Evolutionary conservation across 2,888 invertebrate genomes (phyloP), one percentile per base, ranked within the genome.

Genomic region (Ryuthela nishihirai): DNA sequence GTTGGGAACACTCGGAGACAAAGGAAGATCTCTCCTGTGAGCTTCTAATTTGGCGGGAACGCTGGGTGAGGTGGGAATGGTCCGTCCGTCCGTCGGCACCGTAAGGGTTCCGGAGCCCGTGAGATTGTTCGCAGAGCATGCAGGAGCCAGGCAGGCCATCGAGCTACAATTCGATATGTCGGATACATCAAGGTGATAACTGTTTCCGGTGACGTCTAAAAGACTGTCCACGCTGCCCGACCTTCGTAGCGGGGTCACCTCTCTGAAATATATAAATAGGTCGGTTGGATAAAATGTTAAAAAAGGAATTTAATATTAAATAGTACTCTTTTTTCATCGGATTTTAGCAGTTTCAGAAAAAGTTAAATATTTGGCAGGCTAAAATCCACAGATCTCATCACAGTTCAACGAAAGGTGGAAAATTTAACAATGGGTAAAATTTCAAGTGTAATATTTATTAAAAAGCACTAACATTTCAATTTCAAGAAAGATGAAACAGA

Each of bases 161-260:
- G 62, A 49, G 20, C 56, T 56, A 39, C 56, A 50, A 20, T 50
- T 56, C 10, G 56, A 56, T 20, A 45, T 40, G 29, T 61, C 61
- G 2, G 62, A 56, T 21, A 36, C 43, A 15, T 61, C 61, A 12
- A 44, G 32, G 6, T 41, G 45, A 24, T 59, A 52, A 23, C 50
- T 29, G 25, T n/a, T n/a, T 9, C 15, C 17, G 7, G 50, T 39
- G 4, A 39, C 42, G 10, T 66, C 65, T 12, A 66, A 54, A 15
- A 68, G 49, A 38, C 67, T 67, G 59, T 68, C 68, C 25, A 68
- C 65, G 50, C 66, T 66, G 29, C 66, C 58, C 0, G 68, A 66
- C n/a, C 67, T 61, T 7, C 68, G 61, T 10, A 68, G 50, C 2
- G 56, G 49, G 1, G 56, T 56, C 7, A 56, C 56, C 24, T 56